Evolutionary conservation across 2,797 vertebrate genomes (phyloP), one percentile per base, ranked within the genome.

Genomic region (Molothrus ater): DNA sequence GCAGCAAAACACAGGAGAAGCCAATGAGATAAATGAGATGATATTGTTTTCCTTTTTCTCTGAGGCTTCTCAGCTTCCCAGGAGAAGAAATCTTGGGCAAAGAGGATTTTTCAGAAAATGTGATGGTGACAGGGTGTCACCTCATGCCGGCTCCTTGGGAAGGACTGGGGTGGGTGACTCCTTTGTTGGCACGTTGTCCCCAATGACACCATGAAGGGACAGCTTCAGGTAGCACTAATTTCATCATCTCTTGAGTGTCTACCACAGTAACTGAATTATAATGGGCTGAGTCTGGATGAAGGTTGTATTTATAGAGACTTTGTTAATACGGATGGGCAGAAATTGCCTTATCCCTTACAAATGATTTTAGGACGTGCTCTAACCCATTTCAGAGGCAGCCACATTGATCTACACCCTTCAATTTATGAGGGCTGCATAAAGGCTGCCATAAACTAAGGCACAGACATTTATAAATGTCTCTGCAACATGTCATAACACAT

Each of bases 401-500:
- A 71, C 36, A 2, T 14, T 97, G 97, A 98, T 97, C 97, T 97
- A 97, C 95, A 95, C 86, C 68, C 94, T 88, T 68, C 90, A 72
- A 29, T 95, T 96, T 89, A 93, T 54, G 89, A 96, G 92, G 85
- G 91, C 93, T 95, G 94, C 80, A 66, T 89, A 94, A 92, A 95
- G 90, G 82, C 92, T 91, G 95, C 95, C 79, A 78, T 95, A 89
- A 96, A 98, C 92, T 65, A 80, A 94, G 94, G 95, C 86, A 43
- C 12, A 90, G 95, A 86, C 86, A 7, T 97, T 93, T 93, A 96
- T 95, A 96, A 96, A 97, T 25, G 92, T 95, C 97, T 97, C 94
- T 88, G 88, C 91, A 93, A 90, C 80, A 32, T 97, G 97, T 97
- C 97, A 95, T 92, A 96, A 97, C 96, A 95, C 89, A 90, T 96